Percentiles rank a stretch among this genome's conserved stretches.
These are phyloP conservation scores for Pagrus major DNA, from an alignment of 2,113 vertebrate genomes.

Conservation along the genomic window DNA sequence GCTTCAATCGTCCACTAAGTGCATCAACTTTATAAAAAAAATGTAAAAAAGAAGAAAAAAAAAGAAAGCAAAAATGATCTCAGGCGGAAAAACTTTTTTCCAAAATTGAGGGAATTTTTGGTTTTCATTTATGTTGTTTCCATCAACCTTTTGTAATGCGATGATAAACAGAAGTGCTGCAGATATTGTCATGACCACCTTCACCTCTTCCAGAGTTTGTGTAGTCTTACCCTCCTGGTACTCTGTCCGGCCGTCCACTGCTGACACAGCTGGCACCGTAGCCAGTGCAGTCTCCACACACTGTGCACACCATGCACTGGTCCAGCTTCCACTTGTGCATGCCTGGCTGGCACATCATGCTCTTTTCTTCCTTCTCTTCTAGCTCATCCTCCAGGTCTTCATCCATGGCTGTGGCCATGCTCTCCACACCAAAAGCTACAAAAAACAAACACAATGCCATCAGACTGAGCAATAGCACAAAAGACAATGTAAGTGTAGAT, in stretches of 20 bases:
- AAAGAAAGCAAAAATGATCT: no score
- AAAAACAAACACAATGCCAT: not conserved
- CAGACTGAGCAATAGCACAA: not conserved
- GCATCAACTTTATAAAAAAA: no score
- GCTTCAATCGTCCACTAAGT: no score
- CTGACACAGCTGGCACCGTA: slow-evolving; percentile 99
- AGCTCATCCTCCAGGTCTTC: slow-evolving; percentile 98
- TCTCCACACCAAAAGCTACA: slow-evolving; percentile 95
- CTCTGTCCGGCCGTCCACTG: slow-evolving; percentile 95
- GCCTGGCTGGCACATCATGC: slow-evolving; percentile 98
- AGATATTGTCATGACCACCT: not conserved
- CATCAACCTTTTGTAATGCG: no score
- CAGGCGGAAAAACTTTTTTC: no score
- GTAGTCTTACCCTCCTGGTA: slow-evolving; percentile 93
- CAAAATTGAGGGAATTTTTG: no score
- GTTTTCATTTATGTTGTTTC: no score
- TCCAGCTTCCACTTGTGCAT: slow-evolving; percentile 99
- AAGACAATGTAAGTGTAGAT: not conserved
- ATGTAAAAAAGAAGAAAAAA: no score
- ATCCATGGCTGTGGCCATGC: slow-evolving; percentile 99
- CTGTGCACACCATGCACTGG: slow-evolving; percentile 99
- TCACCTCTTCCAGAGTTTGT: not conserved
- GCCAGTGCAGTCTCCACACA: slow-evolving; percentile 98
- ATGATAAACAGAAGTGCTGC: not conserved
- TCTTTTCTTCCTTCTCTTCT: slow-evolving; percentile 98